Evolutionary conservation across 2,888 invertebrate species (phyloP), one percentile per base, ranked within the genome.

Genomic region (Temnothorax unifasciatus): DNA sequence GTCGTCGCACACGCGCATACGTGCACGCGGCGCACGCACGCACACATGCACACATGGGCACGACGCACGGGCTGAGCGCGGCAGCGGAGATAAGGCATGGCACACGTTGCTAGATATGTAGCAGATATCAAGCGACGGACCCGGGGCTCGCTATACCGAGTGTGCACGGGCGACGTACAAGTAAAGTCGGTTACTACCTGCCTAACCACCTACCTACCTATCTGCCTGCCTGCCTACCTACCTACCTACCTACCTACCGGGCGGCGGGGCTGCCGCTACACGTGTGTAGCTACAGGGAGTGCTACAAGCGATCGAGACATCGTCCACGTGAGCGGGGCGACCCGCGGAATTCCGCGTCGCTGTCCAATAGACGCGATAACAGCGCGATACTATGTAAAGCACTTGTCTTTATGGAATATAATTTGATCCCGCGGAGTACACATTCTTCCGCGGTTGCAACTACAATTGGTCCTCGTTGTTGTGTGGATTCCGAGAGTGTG

Each of bases 41-140:
- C 54, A 50, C 73, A 57, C 66, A 85, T 83, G 86, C 85, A 86
- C 74, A 83, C 84, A 75, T 47, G 34, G 11, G 38, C 18, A 13
- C 38, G 76, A 66, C 47, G 57, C 73, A 47, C 79, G 47, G 73
- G 86, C 90, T 86, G 82, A 89, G 90, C 91, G 91, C 92, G 90
- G 92, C 92, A 91, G 89, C 90, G 85, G 87, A 94, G 94, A 94
- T 94, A 94, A 94, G 93, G 91, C 92, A 92, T 93, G 93, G 93
- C 93, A 93, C 93, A 93, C 94, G 94, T 94, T 94, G 90, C 93
- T 93, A 94, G 94, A 94, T 94, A 94, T 93, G 93, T 93, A 93
- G 88, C 93, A 92, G 94, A 94, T 94, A 94, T 92, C 92, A 82
- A 87, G 82, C 89, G 89, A 90, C 90, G 90, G 79, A 25, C 86